A percentile compares a stretch with the other conserved stretches of the same genome.
These are phyloP conservation scores for Martes martes DNA, from an alignment of 2,113 vertebrate genomes.

Conservation along the genomic window DNA sequence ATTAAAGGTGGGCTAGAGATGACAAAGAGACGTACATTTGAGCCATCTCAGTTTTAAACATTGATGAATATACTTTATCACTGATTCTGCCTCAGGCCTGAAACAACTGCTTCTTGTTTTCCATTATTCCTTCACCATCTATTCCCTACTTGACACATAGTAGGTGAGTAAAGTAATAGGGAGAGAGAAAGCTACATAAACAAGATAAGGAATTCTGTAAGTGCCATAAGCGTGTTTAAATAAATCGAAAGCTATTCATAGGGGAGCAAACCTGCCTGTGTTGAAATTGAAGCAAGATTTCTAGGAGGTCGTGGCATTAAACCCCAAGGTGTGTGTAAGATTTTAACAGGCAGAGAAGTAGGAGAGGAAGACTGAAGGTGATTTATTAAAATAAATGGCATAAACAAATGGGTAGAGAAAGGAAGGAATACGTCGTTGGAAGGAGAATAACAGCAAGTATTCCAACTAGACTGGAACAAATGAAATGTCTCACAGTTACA, in stretches of 20 bases:
- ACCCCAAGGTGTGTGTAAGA: background rate
- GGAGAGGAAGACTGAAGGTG: background rate
- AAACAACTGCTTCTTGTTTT: background rate
- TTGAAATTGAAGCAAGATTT: background rate
- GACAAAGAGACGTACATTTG: background rate
- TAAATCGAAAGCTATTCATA: background rate
- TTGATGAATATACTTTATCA: background rate
- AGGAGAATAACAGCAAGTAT: background rate
- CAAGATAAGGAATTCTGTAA: background rate
- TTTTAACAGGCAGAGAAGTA: background rate
- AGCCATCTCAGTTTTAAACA: background rate
- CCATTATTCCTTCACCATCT: background rate
- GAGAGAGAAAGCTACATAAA: background rate
- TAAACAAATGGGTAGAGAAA: background rate
- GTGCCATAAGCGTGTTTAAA: background rate
- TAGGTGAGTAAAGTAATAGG: background rate
- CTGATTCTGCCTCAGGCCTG: background rate
- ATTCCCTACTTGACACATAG: background rate
- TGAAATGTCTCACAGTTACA: background rate
- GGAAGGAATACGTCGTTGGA: background rate
- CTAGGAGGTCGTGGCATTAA: background rate
- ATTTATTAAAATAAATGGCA: constrained; percentile 19
- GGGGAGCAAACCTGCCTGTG: background rate
- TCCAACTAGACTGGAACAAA: constrained; percentile 5
- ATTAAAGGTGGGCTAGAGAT: background rate